A percentile compares a stretch with the other conserved stretches of the same genome.
These are phyloP conservation scores for Abrostola tripartita DNA, from an alignment of 2,888 invertebrate genomes.

Conservation along the genomic window DNA sequence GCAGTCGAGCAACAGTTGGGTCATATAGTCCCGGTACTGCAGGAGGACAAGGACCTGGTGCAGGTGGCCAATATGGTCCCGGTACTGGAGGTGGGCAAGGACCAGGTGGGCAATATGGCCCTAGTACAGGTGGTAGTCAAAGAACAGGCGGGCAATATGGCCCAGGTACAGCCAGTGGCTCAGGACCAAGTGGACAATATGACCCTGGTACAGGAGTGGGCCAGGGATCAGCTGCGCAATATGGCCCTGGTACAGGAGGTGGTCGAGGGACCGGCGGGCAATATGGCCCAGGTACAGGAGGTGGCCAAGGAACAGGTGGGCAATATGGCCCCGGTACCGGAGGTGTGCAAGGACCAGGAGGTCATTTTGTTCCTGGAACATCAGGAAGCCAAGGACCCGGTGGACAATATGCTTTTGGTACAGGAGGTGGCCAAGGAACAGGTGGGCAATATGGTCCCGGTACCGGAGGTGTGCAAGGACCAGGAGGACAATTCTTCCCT, in stretches of 20 bases:
- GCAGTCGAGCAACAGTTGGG: too few relatives aligned
- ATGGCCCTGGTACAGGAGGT: neutral
- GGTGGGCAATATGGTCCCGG: conserved; percentile 25
- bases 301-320: conserved; percentile 11
- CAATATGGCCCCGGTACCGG: conserved; percentile 21
- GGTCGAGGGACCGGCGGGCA: too few relatives aligned
- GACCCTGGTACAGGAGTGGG: conserved; percentile 22
- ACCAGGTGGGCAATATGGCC: conserved; percentile 9
- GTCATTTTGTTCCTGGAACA: conserved; percentile 13
- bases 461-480: neutral
- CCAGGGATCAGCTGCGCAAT: conserved; percentile 7
- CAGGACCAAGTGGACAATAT: conserved; percentile 12
- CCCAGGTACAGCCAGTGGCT: conserved; percentile 1
- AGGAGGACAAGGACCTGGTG: conserved; percentile 1
- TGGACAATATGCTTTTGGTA: conserved; percentile 19
- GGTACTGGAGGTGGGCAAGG: neutral
- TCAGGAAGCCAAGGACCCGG: conserved; percentile 6
- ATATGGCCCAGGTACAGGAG: neutral
- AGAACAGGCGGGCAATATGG: conserved; percentile 18
- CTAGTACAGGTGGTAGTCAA: conserved; percentile 6
- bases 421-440: conserved; percentile 23
- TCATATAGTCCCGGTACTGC: too few relatives aligned
- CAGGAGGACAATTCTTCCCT: conserved; percentile 24
- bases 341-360: conserved; percentile 5
- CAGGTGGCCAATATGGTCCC: neutral